These are phyloP conservation scores for Cylas formicarius DNA, from an alignment of 1,140 invertebrate genomes.

Conservation along the genomic window DNA sequence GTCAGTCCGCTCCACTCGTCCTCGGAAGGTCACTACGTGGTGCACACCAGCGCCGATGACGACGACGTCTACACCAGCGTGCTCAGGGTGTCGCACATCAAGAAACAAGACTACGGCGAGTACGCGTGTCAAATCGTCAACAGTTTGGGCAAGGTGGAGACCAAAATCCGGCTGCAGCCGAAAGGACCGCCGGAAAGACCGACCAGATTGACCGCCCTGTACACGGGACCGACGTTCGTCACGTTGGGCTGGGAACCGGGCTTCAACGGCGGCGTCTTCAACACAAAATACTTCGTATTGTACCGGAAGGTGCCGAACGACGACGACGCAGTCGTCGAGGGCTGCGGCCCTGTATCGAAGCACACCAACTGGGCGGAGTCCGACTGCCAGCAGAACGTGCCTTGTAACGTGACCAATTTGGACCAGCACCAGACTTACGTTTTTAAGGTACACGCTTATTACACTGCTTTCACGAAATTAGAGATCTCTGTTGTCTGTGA, in stretches of 20 bases:
- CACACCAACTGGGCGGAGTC: constrained; percentile 67
- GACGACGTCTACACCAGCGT: constrained; percentile 81
- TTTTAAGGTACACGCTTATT: constrained; percentile 73
- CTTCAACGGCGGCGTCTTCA: constrained; percentile 79
- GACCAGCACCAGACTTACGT: constrained; percentile 77
- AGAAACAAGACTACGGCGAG: constrained; percentile 77
- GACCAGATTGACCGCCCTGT: constrained; percentile 57
- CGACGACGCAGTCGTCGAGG: constrained; percentile 53
- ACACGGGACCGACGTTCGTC: constrained; percentile 68
- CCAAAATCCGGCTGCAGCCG: constrained; percentile 70
- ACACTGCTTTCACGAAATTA: too few species aligned
- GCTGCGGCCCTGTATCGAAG: constrained; percentile 52
- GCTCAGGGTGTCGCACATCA: constrained; percentile 67
- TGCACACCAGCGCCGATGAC: constrained; percentile 68
- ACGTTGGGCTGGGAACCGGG: constrained; percentile 77
- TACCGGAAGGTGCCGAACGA: constrained; percentile 58
- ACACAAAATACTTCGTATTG: constrained; percentile 77
- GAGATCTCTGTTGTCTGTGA: too few species aligned
- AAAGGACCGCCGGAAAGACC: constrained; percentile 81
- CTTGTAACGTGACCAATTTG: constrained; percentile 76
- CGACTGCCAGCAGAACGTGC: constrained; percentile 75
- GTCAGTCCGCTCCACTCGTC: constrained; percentile 62
- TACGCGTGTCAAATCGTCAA: constrained; percentile 83
- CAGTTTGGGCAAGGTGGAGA: constrained; percentile 63
- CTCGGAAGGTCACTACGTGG: constrained; percentile 79